A percentile compares a stretch with the other conserved stretches of the same genome.
These are phyloP conservation scores for Cynocephalus volans DNA, from an alignment of 2,113 vertebrate species.

Conservation along the genomic window DNA sequence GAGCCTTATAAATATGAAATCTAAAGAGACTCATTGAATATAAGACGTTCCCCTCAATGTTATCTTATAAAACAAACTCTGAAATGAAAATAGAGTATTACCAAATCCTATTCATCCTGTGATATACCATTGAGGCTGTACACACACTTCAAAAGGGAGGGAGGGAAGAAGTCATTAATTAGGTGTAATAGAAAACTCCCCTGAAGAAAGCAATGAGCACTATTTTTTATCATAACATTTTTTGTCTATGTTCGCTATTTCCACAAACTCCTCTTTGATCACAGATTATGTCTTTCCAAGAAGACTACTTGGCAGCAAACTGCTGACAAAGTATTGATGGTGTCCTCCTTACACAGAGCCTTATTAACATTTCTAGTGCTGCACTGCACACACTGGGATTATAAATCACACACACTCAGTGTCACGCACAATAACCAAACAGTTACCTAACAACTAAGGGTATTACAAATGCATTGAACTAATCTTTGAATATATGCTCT, in stretches of 20 bases:
- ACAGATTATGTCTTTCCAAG: slow-evolving; percentile 69
- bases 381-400: slow-evolving; percentile 18
- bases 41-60: neutral
- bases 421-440: slow-evolving; percentile 83
- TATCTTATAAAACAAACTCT: neutral
- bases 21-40: neutral
- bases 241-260: neutral
- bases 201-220: slow-evolving; percentile 35
- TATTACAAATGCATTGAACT: slow-evolving; percentile 85
- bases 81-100: neutral
- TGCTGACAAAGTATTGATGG: slow-evolving; percentile 75
- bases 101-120: neutral
- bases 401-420: slow-evolving; percentile 78
- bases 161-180: neutral
- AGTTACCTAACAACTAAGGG: slow-evolving; percentile 83
- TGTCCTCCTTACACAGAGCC: slow-evolving; percentile 27
- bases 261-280: slow-evolving; percentile 57
- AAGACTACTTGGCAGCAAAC: slow-evolving; percentile 56
- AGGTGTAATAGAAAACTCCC: slow-evolving; percentile 17
- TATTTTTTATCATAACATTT: neutral
- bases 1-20: slow-evolving; percentile 16
- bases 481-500: slow-evolving; percentile 83
- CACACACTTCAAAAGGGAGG: neutral
- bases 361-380: slow-evolving; percentile 79
- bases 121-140: rapidly evolving